Evolutionary conservation across 2,888 invertebrate species (phyloP), one percentile per base, ranked within the genome.

Genomic region (Thecocarcelia acutangulata): DNA sequence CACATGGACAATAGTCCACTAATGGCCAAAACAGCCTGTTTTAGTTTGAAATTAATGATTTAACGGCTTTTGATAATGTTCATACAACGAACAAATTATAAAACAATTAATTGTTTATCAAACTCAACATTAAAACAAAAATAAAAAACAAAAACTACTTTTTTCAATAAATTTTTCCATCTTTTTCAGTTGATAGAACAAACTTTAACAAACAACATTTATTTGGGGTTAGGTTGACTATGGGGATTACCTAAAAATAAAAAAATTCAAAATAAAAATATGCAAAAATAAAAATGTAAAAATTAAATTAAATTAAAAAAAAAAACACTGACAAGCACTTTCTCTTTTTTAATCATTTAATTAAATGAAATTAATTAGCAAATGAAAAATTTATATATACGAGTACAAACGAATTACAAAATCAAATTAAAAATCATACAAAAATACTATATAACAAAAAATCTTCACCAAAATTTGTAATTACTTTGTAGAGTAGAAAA

Each of bases 171-270:
- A 83, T 58, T 58, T 19, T 61, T 24, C 33, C 52, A 54, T 56
- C 24, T 17, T 15, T 17, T 44, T 44, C 54, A 54, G 19, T 13
- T 19, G 24, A 37, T 33, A 13, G 8, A 44, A 69, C 78, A 52
- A 66, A 42, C 63, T 73, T 40, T 68, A 68, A 80, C 69, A 83
- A 84, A 84, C 84, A 86, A 84, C 85, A 85, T 86, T 88, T 91
- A 90, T 86, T 90, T 90, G 86, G 86, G 85, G 88, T 90, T 90
- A 90, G 89, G 89, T 87, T 90, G 89, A 89, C 87, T 90, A 89
- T 89, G 87, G 85, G 89, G 90, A 86, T 90, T 90, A 85, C 90
- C 89, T 89, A 91, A 87, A 87, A 86, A 84, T 74, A 83, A 85
- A 84, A 85, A 85, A 85, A 85, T 81, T 73, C 79, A 84, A 83